phyloP scores from a whole-genome alignment of 2,888 invertebrate genomes.

The Troilus luridus region DNA sequence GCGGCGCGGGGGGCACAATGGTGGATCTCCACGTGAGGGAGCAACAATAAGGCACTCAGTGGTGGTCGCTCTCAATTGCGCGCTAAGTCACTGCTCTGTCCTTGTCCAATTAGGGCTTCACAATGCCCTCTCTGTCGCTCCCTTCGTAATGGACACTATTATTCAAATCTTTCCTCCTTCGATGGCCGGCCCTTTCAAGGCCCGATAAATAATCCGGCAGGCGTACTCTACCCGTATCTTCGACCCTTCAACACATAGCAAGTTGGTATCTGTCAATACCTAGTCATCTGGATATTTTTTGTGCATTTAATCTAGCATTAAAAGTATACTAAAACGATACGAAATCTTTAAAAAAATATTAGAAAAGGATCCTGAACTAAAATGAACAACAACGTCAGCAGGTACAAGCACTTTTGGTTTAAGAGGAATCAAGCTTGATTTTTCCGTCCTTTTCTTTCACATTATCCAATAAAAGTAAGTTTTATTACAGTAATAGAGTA shows the following conservation, averaged over 20 bases:
- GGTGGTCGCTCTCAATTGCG: not conserved
- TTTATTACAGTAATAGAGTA: too few species aligned
- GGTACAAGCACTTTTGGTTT: too few species aligned
- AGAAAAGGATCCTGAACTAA: too few species aligned
- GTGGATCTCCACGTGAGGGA: constrained; percentile 29
- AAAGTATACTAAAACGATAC: too few species aligned
- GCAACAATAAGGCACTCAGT: constrained; percentile 39
- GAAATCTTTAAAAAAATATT: too few species aligned
- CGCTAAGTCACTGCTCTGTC: constrained; percentile 32
- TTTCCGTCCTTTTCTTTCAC: too few species aligned
- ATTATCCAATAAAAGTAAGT: too few species aligned
- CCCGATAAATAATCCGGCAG: not conserved
- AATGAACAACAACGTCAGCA: too few species aligned
- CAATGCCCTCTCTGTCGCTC: not conserved
- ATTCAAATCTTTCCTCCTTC: constrained; percentile 32
- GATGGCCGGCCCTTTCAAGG: not conserved
- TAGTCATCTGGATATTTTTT: too few species aligned
- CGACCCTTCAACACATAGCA: not conserved
- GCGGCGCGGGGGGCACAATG: not conserved
- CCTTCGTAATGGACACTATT: constrained; percentile 34
- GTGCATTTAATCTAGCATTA: too few species aligned
- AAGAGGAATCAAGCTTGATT: too few species aligned
- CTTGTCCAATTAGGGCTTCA: constrained; percentile 48
- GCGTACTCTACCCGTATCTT: not conserved
- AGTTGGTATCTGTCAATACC: not conserved